Percentiles rank a stretch among this genome's conserved stretches.
Conservation (phyloP, 2,888 invertebrate species). For the Iselma pallidipennis region DNA sequence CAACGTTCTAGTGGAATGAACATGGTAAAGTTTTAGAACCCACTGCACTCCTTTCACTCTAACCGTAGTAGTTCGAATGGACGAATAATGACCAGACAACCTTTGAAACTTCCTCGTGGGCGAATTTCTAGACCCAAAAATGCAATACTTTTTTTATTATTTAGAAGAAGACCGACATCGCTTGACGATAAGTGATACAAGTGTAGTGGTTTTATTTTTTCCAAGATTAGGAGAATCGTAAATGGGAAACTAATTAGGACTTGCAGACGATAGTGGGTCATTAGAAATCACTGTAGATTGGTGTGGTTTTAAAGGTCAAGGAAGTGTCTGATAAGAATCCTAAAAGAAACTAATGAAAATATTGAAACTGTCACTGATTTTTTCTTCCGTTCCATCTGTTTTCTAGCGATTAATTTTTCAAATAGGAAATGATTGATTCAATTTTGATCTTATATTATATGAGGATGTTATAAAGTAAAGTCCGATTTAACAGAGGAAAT, state of each 20-base stretch:
- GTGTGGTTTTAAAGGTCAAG: slow-evolving; percentile 17
- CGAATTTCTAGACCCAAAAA: background rate
- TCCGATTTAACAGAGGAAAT: slow-evolving; percentile 31
- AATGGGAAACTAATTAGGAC: slow-evolving; percentile 24
- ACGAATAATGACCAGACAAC: background rate
- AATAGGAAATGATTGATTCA: slow-evolving; percentile 16
- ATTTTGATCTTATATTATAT: background rate
- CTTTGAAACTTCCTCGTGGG: no score
- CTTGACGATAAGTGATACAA: no score
- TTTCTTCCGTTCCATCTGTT: no score
- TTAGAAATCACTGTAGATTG: slow-evolving; percentile 16
- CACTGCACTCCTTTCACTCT: slow-evolving; percentile 12
- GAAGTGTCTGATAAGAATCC: no score
- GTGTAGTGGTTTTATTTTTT: background rate
- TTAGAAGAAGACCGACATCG: no score
- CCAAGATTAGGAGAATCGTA: background rate
- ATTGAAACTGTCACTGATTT: slow-evolving; percentile 9
- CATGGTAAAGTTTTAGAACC: background rate
- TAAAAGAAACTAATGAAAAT: no score
- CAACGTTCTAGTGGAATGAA: background rate
- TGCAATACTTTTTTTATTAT: no score
- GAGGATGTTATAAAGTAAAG: slow-evolving; percentile 14
- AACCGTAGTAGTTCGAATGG: background rate
- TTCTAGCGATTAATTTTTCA: no score
- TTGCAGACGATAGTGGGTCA: slow-evolving; percentile 21